These are phyloP conservation scores for Mesoclemmys tuberculata DNA, from an alignment of 2,113 vertebrate genomes.

Conservation along the genomic window DNA sequence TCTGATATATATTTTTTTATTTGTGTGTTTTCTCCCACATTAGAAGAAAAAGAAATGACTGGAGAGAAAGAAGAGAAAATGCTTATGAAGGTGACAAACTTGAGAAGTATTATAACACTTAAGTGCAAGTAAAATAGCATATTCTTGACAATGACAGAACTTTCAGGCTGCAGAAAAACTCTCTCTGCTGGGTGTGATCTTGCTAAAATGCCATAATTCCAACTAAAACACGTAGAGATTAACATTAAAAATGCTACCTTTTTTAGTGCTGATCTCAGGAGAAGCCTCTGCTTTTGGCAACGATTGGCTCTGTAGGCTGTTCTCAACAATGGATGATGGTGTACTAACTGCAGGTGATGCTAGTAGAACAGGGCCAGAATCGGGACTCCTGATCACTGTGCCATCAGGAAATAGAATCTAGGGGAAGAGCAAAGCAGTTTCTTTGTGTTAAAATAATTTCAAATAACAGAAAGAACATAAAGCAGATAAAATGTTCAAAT, in stretches of 20 bases:
- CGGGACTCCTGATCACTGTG: slow-evolving; percentile 84
- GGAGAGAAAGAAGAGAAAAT: neutral
- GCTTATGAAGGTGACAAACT: neutral
- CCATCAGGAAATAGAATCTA: slow-evolving; percentile 93
- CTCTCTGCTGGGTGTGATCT: neutral
- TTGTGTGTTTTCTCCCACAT: neutral
- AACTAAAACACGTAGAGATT: neutral
- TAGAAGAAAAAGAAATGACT: neutral
- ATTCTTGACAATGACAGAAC: neutral
- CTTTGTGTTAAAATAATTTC: neutral
- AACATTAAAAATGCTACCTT: slow-evolving; percentile 70
- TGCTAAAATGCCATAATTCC: neutral
- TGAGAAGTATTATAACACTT: neutral
- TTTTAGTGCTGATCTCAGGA: slow-evolving; percentile 58
- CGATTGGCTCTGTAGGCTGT: neutral
- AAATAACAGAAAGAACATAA: neutral
- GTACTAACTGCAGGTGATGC: neutral
- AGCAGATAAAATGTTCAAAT: neutral
- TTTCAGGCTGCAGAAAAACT: neutral
- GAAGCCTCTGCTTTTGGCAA: slow-evolving; percentile 40
- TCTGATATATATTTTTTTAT: neutral
- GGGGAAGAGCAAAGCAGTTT: neutral
- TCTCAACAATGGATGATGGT: neutral
- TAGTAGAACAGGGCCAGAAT: slow-evolving; percentile 82
- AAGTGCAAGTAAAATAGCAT: neutral